Percentiles rank a stretch among this genome's conserved stretches.
Conservation (phyloP, 2,797 vertebrate genomes). For the Margarornis squamiger region DNA sequence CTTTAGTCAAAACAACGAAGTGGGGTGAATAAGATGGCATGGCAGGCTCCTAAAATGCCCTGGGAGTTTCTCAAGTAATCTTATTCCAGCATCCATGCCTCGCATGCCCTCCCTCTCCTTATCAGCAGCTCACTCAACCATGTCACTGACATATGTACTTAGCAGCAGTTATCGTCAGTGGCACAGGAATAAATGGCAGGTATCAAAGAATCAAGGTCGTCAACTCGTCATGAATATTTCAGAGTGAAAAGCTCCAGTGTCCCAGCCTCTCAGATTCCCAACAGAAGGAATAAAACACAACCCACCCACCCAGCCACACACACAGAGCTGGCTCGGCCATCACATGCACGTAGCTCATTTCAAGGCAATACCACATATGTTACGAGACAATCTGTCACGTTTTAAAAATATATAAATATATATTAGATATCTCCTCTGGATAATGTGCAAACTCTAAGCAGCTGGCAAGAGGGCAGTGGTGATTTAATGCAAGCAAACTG, state of each 20-base stretch:
- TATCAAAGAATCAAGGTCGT: slow-evolving; percentile 61
- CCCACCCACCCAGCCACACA: neutral
- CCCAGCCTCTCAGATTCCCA: slow-evolving; percentile 52
- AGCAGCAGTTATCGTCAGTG: slow-evolving; percentile 48
- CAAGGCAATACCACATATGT: slow-evolving; percentile 64
- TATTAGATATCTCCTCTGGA: slow-evolving; percentile 40
- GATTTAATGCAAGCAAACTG: slow-evolving; percentile 75
- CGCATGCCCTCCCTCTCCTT: slow-evolving; percentile 24
- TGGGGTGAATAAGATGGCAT: neutral
- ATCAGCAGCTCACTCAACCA: slow-evolving; percentile 43
- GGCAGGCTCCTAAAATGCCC: slow-evolving; percentile 40
- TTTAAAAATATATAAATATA: slow-evolving; percentile 63
- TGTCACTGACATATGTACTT: slow-evolving; percentile 61
- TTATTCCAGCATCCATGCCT: neutral
- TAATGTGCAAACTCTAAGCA: slow-evolving; percentile 73
- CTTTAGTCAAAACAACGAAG: neutral
- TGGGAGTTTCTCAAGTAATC: slow-evolving; percentile 7
- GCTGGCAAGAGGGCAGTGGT: slow-evolving; percentile 70
- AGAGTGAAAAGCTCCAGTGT: slow-evolving; percentile 27
- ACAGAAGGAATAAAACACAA: slow-evolving; percentile 34
- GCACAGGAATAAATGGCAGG: slow-evolving; percentile 62
- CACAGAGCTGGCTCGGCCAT: slow-evolving; percentile 3
- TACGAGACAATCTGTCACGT: slow-evolving; percentile 71
- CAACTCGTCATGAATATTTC: slow-evolving; percentile 59
- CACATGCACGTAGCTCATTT: slow-evolving; percentile 39